Evolutionary conservation across 2,888 invertebrate species (phyloP).

Genomic region (Pseudococcus jackbeardsleyi): DNA sequence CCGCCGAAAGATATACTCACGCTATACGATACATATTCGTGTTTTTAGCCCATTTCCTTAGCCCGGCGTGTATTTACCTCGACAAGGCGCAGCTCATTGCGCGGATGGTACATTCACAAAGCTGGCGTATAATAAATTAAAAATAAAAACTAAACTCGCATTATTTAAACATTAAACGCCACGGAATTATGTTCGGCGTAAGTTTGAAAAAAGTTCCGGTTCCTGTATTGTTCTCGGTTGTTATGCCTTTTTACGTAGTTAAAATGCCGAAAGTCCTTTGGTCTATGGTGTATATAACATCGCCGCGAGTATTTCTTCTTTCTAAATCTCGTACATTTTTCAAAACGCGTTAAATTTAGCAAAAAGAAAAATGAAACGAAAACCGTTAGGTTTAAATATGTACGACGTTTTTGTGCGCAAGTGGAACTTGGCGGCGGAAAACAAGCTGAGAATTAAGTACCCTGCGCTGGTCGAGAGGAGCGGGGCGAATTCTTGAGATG

Average conservation of each 20-base stretch:
- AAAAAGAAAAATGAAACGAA: background rate
- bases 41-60: background rate
- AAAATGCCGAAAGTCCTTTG: slow-evolving; percentile 38
- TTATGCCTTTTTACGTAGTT: slow-evolving; percentile 10
- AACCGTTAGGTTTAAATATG: background rate
- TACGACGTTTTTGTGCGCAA: background rate
- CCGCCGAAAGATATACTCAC: background rate
- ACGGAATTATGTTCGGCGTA: slow-evolving; percentile 28
- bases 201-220: slow-evolving; percentile 27
- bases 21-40: background rate
- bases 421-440: background rate
- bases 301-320: background rate
- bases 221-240: slow-evolving; percentile 34
- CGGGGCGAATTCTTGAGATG: background rate
- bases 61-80: background rate
- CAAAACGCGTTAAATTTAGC: background rate
- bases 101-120: background rate
- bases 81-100: too few species aligned
- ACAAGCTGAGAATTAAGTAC: background rate
- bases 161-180: slow-evolving; percentile 38
- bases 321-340: background rate
- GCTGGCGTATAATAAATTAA: slow-evolving; percentile 30
- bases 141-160: slow-evolving; percentile 45
- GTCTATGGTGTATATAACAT: background rate
- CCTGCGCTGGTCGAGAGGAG: background rate